Conservation (phyloP, 2,888 invertebrate species). For the Cerastis leucographa region DNA sequence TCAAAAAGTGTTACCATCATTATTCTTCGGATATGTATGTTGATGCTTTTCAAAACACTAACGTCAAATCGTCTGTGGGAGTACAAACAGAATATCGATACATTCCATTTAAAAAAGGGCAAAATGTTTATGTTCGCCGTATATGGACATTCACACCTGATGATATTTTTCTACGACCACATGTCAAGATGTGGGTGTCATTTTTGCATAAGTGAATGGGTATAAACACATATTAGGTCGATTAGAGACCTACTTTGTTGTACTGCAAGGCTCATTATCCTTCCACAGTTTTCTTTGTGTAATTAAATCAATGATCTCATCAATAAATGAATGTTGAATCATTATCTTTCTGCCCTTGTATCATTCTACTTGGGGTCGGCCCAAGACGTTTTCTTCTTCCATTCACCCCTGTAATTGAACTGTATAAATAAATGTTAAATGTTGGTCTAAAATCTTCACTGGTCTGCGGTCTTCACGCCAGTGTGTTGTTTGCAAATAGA, state of each 20-base stretch:
- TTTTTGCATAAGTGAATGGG: slow-evolving; percentile 15
- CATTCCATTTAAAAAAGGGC: not conserved
- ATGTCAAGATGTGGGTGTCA: not conserved
- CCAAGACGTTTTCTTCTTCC: too few relatives aligned
- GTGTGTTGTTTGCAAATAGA: slow-evolving; percentile 24
- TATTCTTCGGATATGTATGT: not conserved
- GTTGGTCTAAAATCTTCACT: not conserved
- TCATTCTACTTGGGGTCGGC: too few relatives aligned
- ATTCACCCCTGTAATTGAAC: too few relatives aligned
- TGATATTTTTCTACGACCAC: slow-evolving; percentile 15
- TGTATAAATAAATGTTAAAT: not conserved
- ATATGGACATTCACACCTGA: not conserved
- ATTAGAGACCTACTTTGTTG: not conserved
- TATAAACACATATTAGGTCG: not conserved
- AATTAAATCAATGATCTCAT: not conserved
- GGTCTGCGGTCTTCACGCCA: not conserved
- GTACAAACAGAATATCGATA: slow-evolving; percentile 4
- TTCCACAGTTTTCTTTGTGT: not conserved
- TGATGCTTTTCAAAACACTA: not conserved
- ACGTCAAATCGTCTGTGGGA: not conserved
- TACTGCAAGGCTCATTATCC: not conserved
- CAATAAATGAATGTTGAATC: not conserved
- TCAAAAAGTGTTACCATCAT: not conserved
- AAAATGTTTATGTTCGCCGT: not conserved
- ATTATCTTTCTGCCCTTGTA: too few relatives aligned